phyloP scores from a whole-genome alignment of 1,140 invertebrate genomes.

The Drosophila nebulosa region DNA sequence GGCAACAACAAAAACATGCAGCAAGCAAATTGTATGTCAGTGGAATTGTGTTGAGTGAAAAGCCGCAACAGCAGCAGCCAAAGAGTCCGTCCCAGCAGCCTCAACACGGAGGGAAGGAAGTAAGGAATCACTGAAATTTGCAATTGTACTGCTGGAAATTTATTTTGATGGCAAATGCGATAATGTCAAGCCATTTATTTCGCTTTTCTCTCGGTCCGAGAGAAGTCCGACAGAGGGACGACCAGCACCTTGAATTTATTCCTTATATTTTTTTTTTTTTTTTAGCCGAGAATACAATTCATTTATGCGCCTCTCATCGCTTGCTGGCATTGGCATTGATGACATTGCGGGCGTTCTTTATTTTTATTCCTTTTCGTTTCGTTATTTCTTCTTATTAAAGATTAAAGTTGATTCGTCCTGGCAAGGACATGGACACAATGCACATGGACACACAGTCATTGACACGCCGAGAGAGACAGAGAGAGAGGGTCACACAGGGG shows the following conservation, averaged over 20 bases:
- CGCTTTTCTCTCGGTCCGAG: not conserved
- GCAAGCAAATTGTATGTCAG: slow-evolving; percentile 37
- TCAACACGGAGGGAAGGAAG: slow-evolving; percentile 12
- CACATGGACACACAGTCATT: not conserved
- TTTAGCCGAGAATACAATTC: slow-evolving; percentile 24
- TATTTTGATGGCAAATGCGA: slow-evolving; percentile 75
- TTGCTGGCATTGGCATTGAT: slow-evolving; percentile 45
- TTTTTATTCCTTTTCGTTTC: slow-evolving; percentile 4
- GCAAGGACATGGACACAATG: slow-evolving; percentile 28
- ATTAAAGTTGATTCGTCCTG: slow-evolving; percentile 61
- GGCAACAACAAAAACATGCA: too few species aligned
- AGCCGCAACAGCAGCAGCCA: slow-evolving; percentile 8
- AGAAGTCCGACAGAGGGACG: slow-evolving; percentile 1
- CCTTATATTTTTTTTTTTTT: not conserved
- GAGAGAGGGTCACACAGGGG: too few species aligned
- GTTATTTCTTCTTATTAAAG: slow-evolving; percentile 42
- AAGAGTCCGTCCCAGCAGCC: not conserved
- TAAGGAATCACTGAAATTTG: slow-evolving; percentile 73
- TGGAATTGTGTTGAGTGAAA: slow-evolving; percentile 43
- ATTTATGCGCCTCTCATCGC: slow-evolving; percentile 3
- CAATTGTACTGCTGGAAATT: slow-evolving; percentile 77
- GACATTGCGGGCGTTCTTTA: not conserved
- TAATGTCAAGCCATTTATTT: slow-evolving; percentile 73
- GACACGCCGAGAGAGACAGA: not conserved
- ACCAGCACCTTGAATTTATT: slow-evolving; percentile 35